Conservation (phyloP, 2,888 invertebrate genomes). For the Drosophila helvetica region DNA sequence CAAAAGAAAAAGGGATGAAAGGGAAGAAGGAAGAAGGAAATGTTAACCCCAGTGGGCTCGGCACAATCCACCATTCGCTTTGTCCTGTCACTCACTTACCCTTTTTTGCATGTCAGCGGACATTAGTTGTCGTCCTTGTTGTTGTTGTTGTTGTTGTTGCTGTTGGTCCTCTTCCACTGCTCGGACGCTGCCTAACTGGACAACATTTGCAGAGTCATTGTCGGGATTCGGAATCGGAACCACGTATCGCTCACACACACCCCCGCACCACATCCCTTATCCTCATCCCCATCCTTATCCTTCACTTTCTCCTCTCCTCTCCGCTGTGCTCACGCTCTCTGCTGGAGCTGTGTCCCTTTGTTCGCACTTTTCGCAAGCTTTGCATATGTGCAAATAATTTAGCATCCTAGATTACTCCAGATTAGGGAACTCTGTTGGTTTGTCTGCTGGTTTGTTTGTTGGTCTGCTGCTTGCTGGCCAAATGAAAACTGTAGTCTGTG, state of each 20-base stretch:
- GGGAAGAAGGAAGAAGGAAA: constrained; percentile 16
- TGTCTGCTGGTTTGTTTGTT: constrained; percentile 50
- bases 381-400: constrained; percentile 81
- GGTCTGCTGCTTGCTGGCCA: constrained; percentile 13
- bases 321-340: no score
- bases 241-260: constrained; percentile 1
- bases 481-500: no score
- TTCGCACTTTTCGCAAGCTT: constrained; percentile 76
- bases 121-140: constrained; percentile 65
- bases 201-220: constrained; percentile 81
- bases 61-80: constrained; percentile 33
- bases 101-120: constrained; percentile 80
- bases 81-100: constrained; percentile 80
- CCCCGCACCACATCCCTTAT: constrained; percentile 12
- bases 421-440: constrained; percentile 79
- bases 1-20: constrained; percentile 21
- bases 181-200: constrained; percentile 80
- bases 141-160: constrained; percentile 42
- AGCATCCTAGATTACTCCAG: constrained; percentile 69
- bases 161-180: constrained; percentile 26
- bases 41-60: constrained; percentile 39
- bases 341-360: constrained; percentile 16
- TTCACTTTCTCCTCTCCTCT: constrained; percentile 15
- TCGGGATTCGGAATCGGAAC: constrained; percentile 52
- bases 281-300: no score